Percentiles rank a stretch among this genome's conserved stretches.
Evolutionary conservation across 1,140 invertebrate species (phyloP).

Genomic region (Sarcophaga peregrina): DNA sequence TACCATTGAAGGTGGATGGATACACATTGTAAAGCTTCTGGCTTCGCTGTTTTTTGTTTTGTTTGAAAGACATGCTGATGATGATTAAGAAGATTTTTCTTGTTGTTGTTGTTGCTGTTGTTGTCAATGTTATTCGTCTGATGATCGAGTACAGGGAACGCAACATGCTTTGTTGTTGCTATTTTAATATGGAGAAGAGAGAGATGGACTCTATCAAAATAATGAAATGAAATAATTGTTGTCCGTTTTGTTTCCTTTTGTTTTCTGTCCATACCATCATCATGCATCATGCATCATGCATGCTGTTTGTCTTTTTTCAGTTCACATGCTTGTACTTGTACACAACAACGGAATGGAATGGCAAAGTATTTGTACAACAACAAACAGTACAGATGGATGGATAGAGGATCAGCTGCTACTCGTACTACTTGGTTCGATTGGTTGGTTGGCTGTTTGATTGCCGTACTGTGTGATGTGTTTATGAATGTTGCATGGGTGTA

Average conservation of each 20-base stretch:
- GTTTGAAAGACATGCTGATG: slow-evolving; percentile 25
- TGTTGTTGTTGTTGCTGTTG: slow-evolving; percentile 31
- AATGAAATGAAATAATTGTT: slow-evolving; percentile 19
- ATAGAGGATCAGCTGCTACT: too few relatives aligned
- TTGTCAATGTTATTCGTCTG: slow-evolving; percentile 33
- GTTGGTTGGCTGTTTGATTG: too few relatives aligned
- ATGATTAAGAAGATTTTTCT: background rate
- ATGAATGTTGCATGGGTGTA: background rate
- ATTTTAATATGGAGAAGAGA: slow-evolving; percentile 3
- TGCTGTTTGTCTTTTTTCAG: background rate
- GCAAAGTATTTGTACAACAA: too few relatives aligned
- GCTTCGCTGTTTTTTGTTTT: slow-evolving; percentile 16
- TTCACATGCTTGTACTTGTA: too few relatives aligned
- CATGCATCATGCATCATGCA: background rate
- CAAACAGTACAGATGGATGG: too few relatives aligned
- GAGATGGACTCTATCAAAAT: slow-evolving; percentile 27
- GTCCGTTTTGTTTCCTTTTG: background rate
- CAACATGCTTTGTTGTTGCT: background rate
- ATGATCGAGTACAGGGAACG: slow-evolving; percentile 33
- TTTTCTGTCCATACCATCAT: background rate
- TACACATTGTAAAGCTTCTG: slow-evolving; percentile 18
- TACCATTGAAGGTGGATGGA: slow-evolving; percentile 19
- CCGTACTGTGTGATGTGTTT: background rate
- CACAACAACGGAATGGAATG: too few relatives aligned
- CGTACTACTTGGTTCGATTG: too few relatives aligned